Evolutionary conservation across 2,888 invertebrate species (phyloP).

Genomic region (Drosophila meridiana): DNA sequence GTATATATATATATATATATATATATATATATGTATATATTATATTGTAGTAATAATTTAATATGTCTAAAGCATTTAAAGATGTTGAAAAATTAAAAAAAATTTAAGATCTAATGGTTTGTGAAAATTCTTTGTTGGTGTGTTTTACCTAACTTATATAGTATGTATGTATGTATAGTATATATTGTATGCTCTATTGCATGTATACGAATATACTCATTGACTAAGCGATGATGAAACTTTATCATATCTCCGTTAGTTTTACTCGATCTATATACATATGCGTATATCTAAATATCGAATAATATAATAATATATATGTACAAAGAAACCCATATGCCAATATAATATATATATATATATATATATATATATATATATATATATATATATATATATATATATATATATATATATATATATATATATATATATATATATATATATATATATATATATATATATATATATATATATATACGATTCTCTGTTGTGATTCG

Average conservation of each 20-base stretch:
- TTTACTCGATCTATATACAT: neutral
- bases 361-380: neutral
- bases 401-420: too few species aligned
- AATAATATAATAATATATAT: neutral
- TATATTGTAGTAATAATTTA: slow-evolving; percentile 22
- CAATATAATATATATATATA: too few species aligned
- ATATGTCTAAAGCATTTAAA: slow-evolving; percentile 46
- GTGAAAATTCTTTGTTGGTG: slow-evolving; percentile 3
- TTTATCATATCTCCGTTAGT: slow-evolving; percentile 23
- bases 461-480: too few species aligned
- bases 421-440: too few species aligned
- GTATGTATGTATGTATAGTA: too few species aligned
- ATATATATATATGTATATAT: slow-evolving; percentile 10
- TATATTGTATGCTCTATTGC: neutral
- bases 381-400: too few species aligned
- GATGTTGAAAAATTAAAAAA: neutral
- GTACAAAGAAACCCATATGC: neutral
- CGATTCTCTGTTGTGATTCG: too few species aligned
- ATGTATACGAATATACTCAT: slow-evolving; percentile 5
- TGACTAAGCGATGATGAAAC: slow-evolving; percentile 21
- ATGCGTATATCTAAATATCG: neutral
- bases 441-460: too few species aligned
- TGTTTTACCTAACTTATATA: neutral
- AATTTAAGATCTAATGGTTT: neutral
- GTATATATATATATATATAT: neutral